Percentiles rank a stretch among this genome's conserved stretches.
phyloP scores from a whole-genome alignment of 2,797 vertebrate species.

The Spinus pinus region DNA sequence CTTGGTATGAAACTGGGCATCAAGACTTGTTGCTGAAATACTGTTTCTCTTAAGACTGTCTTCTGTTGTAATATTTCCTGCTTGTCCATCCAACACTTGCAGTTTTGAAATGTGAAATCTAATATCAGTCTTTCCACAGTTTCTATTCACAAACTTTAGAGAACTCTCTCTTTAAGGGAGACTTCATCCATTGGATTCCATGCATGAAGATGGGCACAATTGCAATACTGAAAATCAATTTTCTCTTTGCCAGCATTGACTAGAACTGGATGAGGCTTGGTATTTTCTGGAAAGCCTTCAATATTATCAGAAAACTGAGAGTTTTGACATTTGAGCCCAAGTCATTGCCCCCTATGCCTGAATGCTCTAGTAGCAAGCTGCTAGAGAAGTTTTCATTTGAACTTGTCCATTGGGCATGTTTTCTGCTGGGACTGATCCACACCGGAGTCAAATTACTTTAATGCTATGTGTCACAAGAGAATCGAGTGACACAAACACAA shows the following conservation, averaged over 20 bases:
- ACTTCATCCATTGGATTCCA: not conserved
- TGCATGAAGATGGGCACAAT: not conserved
- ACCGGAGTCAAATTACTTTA: not conserved
- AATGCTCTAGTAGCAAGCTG: not conserved
- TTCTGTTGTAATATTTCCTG: not conserved
- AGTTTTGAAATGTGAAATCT: not conserved
- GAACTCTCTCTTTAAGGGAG: not conserved
- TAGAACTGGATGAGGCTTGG: not conserved
- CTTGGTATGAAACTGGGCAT: not conserved
- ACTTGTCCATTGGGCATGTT: not conserved
- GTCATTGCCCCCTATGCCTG: accelerated
- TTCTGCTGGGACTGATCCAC: not conserved
- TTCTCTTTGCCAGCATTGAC: not conserved
- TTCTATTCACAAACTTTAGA: not conserved
- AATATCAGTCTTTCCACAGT: not conserved
- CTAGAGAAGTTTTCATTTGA: not conserved
- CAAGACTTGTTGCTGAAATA: not conserved
- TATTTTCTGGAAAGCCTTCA: not conserved
- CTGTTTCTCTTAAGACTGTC: not conserved
- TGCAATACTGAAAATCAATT: not conserved
- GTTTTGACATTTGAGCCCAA: not conserved
- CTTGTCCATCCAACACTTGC: not conserved
- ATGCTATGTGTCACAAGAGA: not conserved
- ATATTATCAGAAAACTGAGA: not conserved
- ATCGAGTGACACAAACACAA: not conserved